Evolutionary conservation across 1,140 invertebrate genomes (phyloP).

Genomic region (Eulimnadia texana): DNA sequence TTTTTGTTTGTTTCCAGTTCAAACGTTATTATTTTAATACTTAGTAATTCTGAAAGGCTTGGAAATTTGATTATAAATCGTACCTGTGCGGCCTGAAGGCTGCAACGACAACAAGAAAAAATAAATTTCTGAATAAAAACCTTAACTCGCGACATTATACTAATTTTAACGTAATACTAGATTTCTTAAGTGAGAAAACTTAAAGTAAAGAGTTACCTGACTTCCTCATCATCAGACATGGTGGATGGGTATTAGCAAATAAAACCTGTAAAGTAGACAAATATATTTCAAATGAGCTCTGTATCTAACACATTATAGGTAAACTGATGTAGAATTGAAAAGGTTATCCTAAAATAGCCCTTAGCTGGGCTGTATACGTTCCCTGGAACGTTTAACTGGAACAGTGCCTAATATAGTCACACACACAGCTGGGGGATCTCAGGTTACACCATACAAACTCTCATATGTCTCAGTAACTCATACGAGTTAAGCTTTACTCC

Average conservation of each 20-base stretch:
- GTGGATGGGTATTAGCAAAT: background rate
- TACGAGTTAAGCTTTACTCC: too few species aligned
- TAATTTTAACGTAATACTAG: background rate
- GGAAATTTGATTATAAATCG: too few species aligned
- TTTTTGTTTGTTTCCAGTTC: background rate
- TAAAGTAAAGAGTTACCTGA: background rate
- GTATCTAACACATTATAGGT: background rate
- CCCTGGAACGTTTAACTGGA: background rate
- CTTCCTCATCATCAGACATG: slow-evolving; percentile 6
- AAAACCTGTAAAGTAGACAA: background rate
- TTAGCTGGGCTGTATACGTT: background rate
- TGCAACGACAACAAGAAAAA: slow-evolving; percentile 7
- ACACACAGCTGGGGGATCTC: too few species aligned
- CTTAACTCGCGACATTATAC: background rate
- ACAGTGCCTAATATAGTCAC: background rate
- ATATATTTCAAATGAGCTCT: background rate
- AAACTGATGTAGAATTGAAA: background rate
- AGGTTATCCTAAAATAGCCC: background rate
- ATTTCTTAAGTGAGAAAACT: background rate
- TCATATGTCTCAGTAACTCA: too few species aligned
- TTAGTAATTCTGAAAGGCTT: background rate
- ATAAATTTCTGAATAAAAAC: background rate
- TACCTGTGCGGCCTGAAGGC: slow-evolving; percentile 7
- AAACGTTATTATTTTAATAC: background rate
- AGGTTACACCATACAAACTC: too few species aligned